These are phyloP conservation scores for Bovichtus diacanthus DNA, from an alignment of 2,797 vertebrate genomes.

Conservation along the genomic window DNA sequence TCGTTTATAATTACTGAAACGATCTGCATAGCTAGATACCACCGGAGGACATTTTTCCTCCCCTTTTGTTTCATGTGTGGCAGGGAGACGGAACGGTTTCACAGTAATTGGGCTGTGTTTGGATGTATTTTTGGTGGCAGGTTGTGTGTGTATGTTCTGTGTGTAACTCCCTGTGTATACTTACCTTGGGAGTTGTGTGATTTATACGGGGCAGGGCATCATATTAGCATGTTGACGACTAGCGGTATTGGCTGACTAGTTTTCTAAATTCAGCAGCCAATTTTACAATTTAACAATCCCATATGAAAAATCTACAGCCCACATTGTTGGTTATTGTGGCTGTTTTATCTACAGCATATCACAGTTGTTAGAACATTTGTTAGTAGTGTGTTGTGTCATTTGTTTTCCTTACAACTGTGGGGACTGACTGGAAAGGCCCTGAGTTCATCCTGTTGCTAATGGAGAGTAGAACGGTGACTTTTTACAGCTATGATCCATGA, in stretches of 20 bases:
- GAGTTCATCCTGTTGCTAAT: slow-evolving; percentile 2
- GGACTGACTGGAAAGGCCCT: neutral
- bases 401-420: neutral
- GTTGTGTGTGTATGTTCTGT: neutral
- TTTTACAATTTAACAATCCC: neutral
- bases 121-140: slow-evolving; percentile 15
- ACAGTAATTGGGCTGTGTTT: slow-evolving; percentile 28
- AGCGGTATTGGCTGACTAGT: neutral
- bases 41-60: neutral
- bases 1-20: neutral
- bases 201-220: slow-evolving; percentile 2
- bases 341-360: neutral
- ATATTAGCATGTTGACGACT: slow-evolving; percentile 2
- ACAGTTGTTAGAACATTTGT: neutral
- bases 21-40: neutral
- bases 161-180: slow-evolving; percentile 20
- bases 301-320: neutral
- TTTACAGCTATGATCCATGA: neutral
- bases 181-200: slow-evolving; percentile 20
- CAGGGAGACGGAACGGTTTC: slow-evolving; percentile 10
- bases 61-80: neutral
- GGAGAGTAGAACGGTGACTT: neutral
- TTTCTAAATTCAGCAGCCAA: neutral
- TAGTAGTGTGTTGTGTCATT: neutral
- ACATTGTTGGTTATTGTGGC: neutral